phyloP scores from a whole-genome alignment of 2,888 invertebrate genomes.

The Harpalus rubripes region DNA sequence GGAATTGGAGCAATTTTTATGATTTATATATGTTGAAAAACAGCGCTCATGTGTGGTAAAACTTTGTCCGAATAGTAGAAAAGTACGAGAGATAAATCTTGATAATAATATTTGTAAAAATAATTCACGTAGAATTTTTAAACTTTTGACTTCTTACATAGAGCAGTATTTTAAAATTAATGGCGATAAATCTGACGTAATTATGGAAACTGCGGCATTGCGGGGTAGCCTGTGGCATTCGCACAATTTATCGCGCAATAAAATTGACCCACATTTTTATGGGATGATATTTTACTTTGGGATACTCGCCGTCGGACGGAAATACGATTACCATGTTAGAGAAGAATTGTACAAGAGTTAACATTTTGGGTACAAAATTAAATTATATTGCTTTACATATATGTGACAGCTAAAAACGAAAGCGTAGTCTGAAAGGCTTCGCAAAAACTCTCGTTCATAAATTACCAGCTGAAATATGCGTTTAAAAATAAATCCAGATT shows the following conservation, averaged over 20 bases:
- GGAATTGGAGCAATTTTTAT: not conserved
- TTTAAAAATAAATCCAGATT: slow-evolving; percentile 54
- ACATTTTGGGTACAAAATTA: slow-evolving; percentile 28
- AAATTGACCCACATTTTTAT: slow-evolving; percentile 61
- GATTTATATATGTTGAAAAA: slow-evolving; percentile 23
- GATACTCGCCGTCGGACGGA: slow-evolving; percentile 12
- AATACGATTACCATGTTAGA: slow-evolving; percentile 30
- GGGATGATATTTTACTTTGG: slow-evolving; percentile 50
- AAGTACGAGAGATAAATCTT: slow-evolving; percentile 45
- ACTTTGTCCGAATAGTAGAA: slow-evolving; percentile 49
- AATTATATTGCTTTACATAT: slow-evolving; percentile 39
- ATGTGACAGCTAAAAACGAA: slow-evolving; percentile 41
- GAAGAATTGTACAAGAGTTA: slow-evolving; percentile 1
- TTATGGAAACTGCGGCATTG: slow-evolving; percentile 50
- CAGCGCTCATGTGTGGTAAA: slow-evolving; percentile 34
- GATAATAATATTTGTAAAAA: slow-evolving; percentile 50
- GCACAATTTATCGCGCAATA: slow-evolving; percentile 56
- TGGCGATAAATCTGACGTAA: slow-evolving; percentile 57
- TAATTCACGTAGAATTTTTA: slow-evolving; percentile 52
- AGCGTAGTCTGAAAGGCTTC: slow-evolving; percentile 3
- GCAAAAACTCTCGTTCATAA: slow-evolving; percentile 43
- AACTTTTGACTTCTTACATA: slow-evolving; percentile 52
- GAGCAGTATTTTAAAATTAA: slow-evolving; percentile 49
- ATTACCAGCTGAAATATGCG: slow-evolving; percentile 39
- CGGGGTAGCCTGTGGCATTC: slow-evolving; percentile 30